A percentile compares a stretch with the other conserved stretches of the same genome.
phyloP scores from a whole-genome alignment of 1,140 invertebrate species.

The Diorhabda carinulata region DNA sequence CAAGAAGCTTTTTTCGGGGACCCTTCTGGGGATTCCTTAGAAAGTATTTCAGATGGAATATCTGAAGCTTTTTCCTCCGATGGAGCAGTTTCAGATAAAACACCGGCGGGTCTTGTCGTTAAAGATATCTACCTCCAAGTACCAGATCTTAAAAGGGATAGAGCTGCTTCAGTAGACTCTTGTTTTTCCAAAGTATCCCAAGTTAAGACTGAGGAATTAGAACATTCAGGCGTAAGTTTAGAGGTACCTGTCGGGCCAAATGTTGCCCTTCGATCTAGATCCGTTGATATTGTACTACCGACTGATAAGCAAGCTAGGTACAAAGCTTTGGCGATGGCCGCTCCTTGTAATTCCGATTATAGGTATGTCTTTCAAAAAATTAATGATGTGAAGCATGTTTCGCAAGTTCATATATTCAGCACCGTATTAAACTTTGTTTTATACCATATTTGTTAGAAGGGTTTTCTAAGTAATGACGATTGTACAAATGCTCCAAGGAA shows the following conservation, averaged over 20 bases:
- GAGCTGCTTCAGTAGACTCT: slow-evolving; percentile 80
- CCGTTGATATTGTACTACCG: slow-evolving; percentile 85
- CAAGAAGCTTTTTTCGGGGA: slow-evolving; percentile 76
- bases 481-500: neutral
- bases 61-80: slow-evolving; percentile 52
- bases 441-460: neutral
- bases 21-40: slow-evolving; percentile 61
- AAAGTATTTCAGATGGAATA: slow-evolving; percentile 56
- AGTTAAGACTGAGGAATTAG: slow-evolving; percentile 62
- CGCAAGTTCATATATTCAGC: neutral
- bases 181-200: slow-evolving; percentile 69
- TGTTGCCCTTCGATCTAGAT: slow-evolving; percentile 71
- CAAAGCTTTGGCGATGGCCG: slow-evolving; percentile 65
- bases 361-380: slow-evolving; percentile 28
- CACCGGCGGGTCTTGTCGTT: slow-evolving; percentile 47
- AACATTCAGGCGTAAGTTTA: slow-evolving; percentile 55
- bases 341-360: slow-evolving; percentile 35
- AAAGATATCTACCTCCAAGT: slow-evolving; percentile 76
- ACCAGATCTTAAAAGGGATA: slow-evolving; percentile 74
- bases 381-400: slow-evolving; percentile 20
- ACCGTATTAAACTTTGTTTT: neutral
- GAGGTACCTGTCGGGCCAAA: slow-evolving; percentile 65
- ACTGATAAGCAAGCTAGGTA: slow-evolving; percentile 81
- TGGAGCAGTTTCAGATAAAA: slow-evolving; percentile 44
- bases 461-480: neutral